A percentile compares a stretch with the other conserved stretches of the same genome.
phyloP scores from a whole-genome alignment of 2,113 vertebrate species.

The Romanogobio albipinnatus region DNA sequence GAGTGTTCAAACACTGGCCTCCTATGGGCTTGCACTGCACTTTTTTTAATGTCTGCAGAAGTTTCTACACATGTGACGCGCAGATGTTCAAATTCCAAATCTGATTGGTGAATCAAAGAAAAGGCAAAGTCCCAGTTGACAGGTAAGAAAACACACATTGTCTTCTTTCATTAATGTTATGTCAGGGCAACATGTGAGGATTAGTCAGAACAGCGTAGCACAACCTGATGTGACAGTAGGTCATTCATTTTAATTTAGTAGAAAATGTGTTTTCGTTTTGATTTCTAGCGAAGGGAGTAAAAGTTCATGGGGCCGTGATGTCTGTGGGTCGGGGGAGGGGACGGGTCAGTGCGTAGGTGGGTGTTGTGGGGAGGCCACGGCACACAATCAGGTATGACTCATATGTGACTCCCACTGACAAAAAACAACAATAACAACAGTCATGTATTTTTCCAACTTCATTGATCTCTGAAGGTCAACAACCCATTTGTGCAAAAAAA shows the following conservation, averaged over 20 bases:
- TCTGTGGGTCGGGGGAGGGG: background rate
- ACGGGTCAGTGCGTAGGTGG: background rate
- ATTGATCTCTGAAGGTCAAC: conserved; percentile 50
- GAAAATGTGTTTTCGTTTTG: background rate
- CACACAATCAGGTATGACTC: conserved; percentile 44
- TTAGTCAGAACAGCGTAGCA: background rate
- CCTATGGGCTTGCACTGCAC: background rate
- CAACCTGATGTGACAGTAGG: background rate
- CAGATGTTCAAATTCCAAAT: background rate
- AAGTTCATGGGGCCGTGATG: background rate
- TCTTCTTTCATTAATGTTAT: background rate
- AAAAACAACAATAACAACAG: conserved; percentile 1
- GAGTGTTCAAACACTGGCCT: background rate
- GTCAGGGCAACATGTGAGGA: background rate
- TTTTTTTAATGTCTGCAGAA: background rate
- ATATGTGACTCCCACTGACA: conserved; percentile 25
- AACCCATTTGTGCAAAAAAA: background rate
- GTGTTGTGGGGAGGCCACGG: background rate
- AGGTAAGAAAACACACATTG: conserved; percentile 13
- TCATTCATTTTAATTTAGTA: conserved; percentile 10
- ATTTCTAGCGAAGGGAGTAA: background rate
- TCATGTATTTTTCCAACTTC: background rate
- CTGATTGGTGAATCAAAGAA: conserved; percentile 19
- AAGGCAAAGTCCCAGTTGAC: background rate
- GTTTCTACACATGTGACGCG: background rate